These are phyloP conservation scores for Geophilus truncorum DNA, from an alignment of 2,888 invertebrate species.

Conservation along the genomic window DNA sequence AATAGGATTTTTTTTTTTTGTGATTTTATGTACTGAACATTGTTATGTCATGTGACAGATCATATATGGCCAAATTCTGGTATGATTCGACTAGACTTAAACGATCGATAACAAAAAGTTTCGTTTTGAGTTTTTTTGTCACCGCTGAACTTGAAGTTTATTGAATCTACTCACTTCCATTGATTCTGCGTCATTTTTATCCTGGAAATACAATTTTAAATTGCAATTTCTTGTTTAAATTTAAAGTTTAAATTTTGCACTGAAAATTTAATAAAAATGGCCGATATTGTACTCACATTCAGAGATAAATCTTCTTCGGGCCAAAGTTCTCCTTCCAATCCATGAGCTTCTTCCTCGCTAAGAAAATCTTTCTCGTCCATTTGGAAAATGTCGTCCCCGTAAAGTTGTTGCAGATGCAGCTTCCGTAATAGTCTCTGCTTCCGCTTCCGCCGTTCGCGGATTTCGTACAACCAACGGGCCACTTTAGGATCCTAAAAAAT, in stretches of 20 bases:
- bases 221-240: too few species aligned
- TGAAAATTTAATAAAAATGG: too few species aligned
- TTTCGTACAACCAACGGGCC: constrained; percentile 85
- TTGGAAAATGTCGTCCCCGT: neutral
- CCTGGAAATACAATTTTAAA: neutral
- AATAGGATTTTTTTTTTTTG: too few species aligned
- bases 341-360: constrained; percentile 11
- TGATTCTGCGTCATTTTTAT: neutral
- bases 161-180: neutral
- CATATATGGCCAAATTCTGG: too few species aligned
- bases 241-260: too few species aligned
- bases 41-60: too few species aligned
- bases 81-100: too few species aligned
- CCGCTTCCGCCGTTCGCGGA: constrained; percentile 72
- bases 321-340: neutral
- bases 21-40: too few species aligned
- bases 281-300: neutral
- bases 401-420: constrained; percentile 6
- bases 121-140: too few species aligned
- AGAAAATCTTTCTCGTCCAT: neutral
- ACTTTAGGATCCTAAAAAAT: constrained; percentile 78
- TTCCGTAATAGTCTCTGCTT: constrained; percentile 55
- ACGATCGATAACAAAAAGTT: too few species aligned
- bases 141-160: too few species aligned
- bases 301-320: neutral